phyloP scores from a whole-genome alignment of 2,797 vertebrate species.

The Zalophus californianus region DNA sequence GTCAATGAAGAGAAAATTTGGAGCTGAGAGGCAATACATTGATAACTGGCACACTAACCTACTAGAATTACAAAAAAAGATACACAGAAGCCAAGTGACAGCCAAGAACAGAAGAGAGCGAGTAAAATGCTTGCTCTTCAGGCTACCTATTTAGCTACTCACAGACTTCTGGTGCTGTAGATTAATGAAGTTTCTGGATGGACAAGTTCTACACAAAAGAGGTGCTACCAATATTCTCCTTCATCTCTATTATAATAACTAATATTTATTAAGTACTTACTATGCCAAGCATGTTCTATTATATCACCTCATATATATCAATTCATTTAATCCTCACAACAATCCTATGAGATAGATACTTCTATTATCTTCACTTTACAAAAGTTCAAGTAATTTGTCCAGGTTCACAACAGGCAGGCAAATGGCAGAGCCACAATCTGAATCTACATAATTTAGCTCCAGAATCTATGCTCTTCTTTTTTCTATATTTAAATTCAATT shows the following conservation, averaged over 20 bases:
- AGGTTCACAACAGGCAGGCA: background rate
- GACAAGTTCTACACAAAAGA: slow-evolving; percentile 26
- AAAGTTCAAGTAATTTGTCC: background rate
- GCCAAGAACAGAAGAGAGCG: background rate
- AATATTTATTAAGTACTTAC: background rate
- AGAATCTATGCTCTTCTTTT: background rate
- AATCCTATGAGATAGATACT: background rate
- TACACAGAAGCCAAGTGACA: background rate
- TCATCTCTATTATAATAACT: background rate
- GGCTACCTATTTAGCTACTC: background rate
- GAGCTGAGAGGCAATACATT: slow-evolving; percentile 14
- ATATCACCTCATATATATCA: background rate
- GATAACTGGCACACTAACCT: background rate
- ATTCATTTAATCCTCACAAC: background rate
- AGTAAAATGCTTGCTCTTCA: slow-evolving; percentile 31
- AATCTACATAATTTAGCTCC: background rate
- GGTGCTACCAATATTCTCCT: background rate
- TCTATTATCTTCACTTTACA: background rate
- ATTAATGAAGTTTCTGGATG: background rate
- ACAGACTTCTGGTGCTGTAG: background rate
- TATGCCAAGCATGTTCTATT: background rate
- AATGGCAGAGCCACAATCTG: background rate
- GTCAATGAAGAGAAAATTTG: slow-evolving; percentile 11
- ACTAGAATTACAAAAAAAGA: background rate
- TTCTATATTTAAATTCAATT: background rate